Base-by-base conservation (phyloP, 2,797 vertebrate species). In the Novumbra hubbsi region DNA sequence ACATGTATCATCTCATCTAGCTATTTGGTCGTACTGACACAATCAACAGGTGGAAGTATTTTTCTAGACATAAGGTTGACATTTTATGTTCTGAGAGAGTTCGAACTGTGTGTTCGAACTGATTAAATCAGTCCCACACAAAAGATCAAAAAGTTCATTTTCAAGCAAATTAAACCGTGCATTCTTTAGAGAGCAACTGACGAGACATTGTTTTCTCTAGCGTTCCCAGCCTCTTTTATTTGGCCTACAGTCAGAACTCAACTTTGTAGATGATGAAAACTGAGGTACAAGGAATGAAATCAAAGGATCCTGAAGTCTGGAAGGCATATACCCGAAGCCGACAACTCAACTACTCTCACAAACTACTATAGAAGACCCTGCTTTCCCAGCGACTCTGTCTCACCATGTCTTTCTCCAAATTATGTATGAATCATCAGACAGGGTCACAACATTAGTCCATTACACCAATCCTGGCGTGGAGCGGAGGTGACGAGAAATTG, bases 401-500 rank as follows among this genome's bases (percentile, higher is more conserved):
- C 15, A 0, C 38, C 19, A 32, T 64, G 41, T 6, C 60, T 28
- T 27, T 50, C 28, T 19, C 70, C 74, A 28, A 73, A 70, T 60
- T 1, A 67, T 60, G 83, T 80, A 75, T 75, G 75, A 73, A 80
- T 82, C 68, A 80, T 76, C 74, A 48, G 87, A 34, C 86, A 21
- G 81, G 85, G 83, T 45, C 52, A 19, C n/a, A 74, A 82, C 74
- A 80, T 87, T 79, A 73, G 78, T 82, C 80, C 82, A 87, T 90
- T 88, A 89, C 83, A 81, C 77, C 80, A 73, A 83, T 82, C 71
- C 77, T 3, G 5, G 74, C 65, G 88, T 76, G 84, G 87, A 88
- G 82, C 78, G 86, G 78, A 78, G 87, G 82, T 34, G 77, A 79
- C 79, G 86, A 87, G 82, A 70, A 86, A 88, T 86, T 80, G 78